These are phyloP conservation scores for Heliconius hermathena DNA, from an alignment of 1,140 invertebrate genomes.

Conservation along the genomic window DNA sequence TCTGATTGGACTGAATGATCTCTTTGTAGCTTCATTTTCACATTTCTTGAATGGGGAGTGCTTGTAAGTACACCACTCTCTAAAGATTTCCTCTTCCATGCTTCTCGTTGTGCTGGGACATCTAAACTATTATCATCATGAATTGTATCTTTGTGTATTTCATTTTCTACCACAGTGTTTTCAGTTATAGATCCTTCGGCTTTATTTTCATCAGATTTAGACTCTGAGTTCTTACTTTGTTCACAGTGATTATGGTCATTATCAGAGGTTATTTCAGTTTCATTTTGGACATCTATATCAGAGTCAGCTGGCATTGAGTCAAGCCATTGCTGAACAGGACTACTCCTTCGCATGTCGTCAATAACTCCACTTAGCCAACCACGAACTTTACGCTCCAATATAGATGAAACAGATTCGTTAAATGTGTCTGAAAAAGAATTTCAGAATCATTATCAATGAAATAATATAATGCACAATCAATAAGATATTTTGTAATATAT, in stretches of 20 bases:
- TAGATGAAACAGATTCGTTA: slow-evolving; percentile 72
- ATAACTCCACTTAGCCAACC: slow-evolving; percentile 77
- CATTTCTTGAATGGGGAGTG: slow-evolving; percentile 50
- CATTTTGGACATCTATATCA: slow-evolving; percentile 38
- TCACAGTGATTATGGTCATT: slow-evolving; percentile 34
- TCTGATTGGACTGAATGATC: slow-evolving; percentile 79
- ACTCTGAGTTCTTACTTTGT: slow-evolving; percentile 41
- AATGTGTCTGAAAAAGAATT: slow-evolving; percentile 59
- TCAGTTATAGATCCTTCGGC: slow-evolving; percentile 63
- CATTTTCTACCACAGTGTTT: slow-evolving; percentile 60
- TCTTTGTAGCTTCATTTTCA: slow-evolving; percentile 68
- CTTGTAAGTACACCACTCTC: slow-evolving; percentile 67
- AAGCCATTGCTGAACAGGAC: slow-evolving; percentile 80
- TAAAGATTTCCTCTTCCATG: slow-evolving; percentile 71
- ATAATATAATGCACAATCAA: neutral
- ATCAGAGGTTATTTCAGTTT: slow-evolving; percentile 20
- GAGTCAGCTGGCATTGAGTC: slow-evolving; percentile 71
- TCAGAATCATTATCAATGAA: neutral
- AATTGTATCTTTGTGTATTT: slow-evolving; percentile 44
- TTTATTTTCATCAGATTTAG: slow-evolving; percentile 62
- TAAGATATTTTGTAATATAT: neutral
- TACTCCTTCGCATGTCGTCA: slow-evolving; percentile 79
- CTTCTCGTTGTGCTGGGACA: slow-evolving; percentile 59
- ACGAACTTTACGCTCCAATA: slow-evolving; percentile 75
- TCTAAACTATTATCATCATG: slow-evolving; percentile 66